These are phyloP conservation scores for Acronicta psi DNA, from an alignment of 2,888 invertebrate species.

Conservation along the genomic window DNA sequence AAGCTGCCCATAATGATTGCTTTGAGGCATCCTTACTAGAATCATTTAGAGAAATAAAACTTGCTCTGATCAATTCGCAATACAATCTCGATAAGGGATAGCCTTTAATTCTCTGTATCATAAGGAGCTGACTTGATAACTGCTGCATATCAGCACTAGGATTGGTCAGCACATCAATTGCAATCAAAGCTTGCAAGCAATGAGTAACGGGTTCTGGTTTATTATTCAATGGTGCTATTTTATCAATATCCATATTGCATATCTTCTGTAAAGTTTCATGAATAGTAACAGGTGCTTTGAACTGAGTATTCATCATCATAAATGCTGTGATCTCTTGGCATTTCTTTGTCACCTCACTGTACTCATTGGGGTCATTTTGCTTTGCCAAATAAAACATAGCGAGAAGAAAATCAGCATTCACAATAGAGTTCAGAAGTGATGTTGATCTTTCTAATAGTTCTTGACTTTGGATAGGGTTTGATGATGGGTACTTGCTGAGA, in stretches of 20 bases:
- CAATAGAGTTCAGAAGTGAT: conserved; percentile 90
- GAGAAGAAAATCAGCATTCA: conserved; percentile 92
- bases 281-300: conserved; percentile 88
- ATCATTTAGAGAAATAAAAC: conserved; percentile 96
- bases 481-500: conserved; percentile 82
- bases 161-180: conserved; percentile 95
- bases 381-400: conserved; percentile 95
- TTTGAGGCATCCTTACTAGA: conserved; percentile 93
- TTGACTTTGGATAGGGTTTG: conserved; percentile 86
- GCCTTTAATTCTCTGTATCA: conserved; percentile 95
- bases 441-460: conserved; percentile 92
- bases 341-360: conserved; percentile 91
- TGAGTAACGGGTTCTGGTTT: conserved; percentile 91
- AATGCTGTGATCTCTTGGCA: conserved; percentile 92
- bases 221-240: conserved; percentile 87
- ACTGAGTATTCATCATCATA: conserved; percentile 88
- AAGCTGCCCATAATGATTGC: conserved; percentile 97
- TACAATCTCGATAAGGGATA: conserved; percentile 94
- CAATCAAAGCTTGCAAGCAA: conserved; percentile 94
- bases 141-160: conserved; percentile 95
- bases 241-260: conserved; percentile 90
- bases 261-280: conserved; percentile 90
- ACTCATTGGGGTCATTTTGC: conserved; percentile 93
- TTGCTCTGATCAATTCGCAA: conserved; percentile 96
- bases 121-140: conserved; percentile 94